These are phyloP conservation scores for Protosalanx chinensis DNA, from an alignment of 2,797 vertebrate species.

Conservation along the genomic window DNA sequence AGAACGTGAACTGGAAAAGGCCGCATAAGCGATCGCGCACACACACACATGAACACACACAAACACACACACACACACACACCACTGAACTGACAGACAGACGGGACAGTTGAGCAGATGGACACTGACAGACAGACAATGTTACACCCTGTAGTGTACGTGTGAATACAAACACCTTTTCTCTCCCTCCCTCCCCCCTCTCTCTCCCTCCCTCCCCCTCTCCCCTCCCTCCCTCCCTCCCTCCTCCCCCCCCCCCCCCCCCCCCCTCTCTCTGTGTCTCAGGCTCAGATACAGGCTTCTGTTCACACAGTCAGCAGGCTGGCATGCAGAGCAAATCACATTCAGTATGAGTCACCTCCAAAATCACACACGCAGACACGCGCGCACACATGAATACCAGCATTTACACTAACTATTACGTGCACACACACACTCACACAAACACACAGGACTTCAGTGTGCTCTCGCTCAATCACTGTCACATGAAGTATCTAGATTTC, in stretches of 20 bases:
- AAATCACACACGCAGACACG: slow-evolving; percentile 27
- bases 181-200: slow-evolving; percentile 18
- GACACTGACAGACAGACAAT: slow-evolving; percentile 25
- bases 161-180: slow-evolving; percentile 63
- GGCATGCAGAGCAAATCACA: slow-evolving; percentile 70
- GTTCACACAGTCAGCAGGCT: slow-evolving; percentile 67
- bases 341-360: slow-evolving; percentile 65
- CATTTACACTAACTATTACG: slow-evolving; percentile 11
- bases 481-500: slow-evolving; percentile 57
- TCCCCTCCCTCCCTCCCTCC: neutral
- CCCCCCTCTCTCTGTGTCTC: neutral
- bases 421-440: neutral
- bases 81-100: neutral
- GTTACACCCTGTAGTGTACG: neutral
- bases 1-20: no score
- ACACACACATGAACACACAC: neutral
- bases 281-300: slow-evolving; percentile 39
- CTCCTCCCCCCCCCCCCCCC: neutral
- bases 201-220: neutral
- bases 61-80: neutral
- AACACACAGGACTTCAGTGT: slow-evolving; percentile 47
- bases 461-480: slow-evolving; percentile 63
- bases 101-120: slow-evolving; percentile 35
- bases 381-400: slow-evolving; percentile 22
- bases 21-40: no score